Conservation (phyloP, 2,113 vertebrate genomes). For the Spea multiplicata region DNA sequence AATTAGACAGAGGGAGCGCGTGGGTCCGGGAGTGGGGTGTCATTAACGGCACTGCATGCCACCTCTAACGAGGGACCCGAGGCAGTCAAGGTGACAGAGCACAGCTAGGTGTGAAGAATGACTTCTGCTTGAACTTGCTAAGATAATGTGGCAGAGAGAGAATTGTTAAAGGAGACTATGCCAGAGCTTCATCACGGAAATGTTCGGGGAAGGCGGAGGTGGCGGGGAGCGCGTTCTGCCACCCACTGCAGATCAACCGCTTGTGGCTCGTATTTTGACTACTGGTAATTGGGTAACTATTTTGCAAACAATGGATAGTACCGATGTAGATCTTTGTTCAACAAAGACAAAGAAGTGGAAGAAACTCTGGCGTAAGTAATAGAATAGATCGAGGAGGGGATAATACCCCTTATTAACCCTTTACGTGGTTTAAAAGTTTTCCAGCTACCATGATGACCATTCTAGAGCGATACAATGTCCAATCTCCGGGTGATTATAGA, state of each 20-base stretch:
- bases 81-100: conserved; percentile 35
- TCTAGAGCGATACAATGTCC: too few species aligned
- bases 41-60: conserved; percentile 38
- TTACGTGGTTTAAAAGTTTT: too few species aligned
- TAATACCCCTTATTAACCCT: too few species aligned
- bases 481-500: too few species aligned
- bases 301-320: background rate
- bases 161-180: conserved; percentile 8
- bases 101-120: conserved; percentile 40
- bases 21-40: conserved; percentile 12
- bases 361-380: too few species aligned
- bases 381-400: too few species aligned
- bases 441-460: too few species aligned
- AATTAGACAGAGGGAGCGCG: conserved; percentile 31
- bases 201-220: background rate
- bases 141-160: conserved; percentile 8
- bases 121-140: conserved; percentile 2
- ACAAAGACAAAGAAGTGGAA: too few species aligned
- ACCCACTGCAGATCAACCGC: background rate
- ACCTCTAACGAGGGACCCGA: conserved; percentile 43
- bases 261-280: background rate
- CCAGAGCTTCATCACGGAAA: background rate
- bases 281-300: background rate
- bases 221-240: background rate
- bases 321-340: too few species aligned